These are phyloP conservation scores for Neoascia interrupta DNA, from an alignment of 2,888 invertebrate genomes.

Conservation along the genomic window DNA sequence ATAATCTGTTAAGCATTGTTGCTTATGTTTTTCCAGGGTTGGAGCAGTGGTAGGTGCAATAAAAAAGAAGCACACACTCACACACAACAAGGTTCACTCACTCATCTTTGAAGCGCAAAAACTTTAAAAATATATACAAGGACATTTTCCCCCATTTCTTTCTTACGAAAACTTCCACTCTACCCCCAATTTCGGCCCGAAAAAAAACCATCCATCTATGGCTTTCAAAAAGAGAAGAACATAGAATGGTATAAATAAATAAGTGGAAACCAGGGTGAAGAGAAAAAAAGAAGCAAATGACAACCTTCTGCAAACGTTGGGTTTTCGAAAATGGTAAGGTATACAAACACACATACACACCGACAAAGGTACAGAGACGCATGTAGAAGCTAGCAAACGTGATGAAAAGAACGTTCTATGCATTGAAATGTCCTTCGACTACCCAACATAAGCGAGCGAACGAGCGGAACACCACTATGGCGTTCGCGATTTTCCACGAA, in stretches of 20 bases:
- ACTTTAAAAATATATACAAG: constrained; percentile 43
- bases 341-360: constrained; percentile 13
- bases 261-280: constrained; percentile 30
- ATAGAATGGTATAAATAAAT: constrained; percentile 44
- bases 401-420: constrained; percentile 52
- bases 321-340: constrained; percentile 43
- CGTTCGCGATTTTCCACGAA: constrained; percentile 37
- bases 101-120: constrained; percentile 33
- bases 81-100: constrained; percentile 21
- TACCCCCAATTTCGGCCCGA: not conserved
- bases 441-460: not conserved
- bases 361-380: constrained; percentile 13
- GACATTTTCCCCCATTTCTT: constrained; percentile 32
- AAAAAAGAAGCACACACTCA: constrained; percentile 13
- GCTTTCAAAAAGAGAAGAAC: constrained; percentile 26
- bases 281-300: constrained; percentile 22
- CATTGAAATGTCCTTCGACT: constrained; percentile 52
- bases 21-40: constrained; percentile 1
- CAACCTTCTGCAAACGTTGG: constrained; percentile 44
- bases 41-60: constrained; percentile 20
- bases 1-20: constrained; percentile 45
- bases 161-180: constrained; percentile 18
- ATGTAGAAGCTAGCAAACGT: constrained; percentile 33
- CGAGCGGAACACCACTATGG: not conserved
- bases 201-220: constrained; percentile 34